These are phyloP conservation scores for Xylocampa areola DNA, from an alignment of 2,888 invertebrate species.

Conservation along the genomic window DNA sequence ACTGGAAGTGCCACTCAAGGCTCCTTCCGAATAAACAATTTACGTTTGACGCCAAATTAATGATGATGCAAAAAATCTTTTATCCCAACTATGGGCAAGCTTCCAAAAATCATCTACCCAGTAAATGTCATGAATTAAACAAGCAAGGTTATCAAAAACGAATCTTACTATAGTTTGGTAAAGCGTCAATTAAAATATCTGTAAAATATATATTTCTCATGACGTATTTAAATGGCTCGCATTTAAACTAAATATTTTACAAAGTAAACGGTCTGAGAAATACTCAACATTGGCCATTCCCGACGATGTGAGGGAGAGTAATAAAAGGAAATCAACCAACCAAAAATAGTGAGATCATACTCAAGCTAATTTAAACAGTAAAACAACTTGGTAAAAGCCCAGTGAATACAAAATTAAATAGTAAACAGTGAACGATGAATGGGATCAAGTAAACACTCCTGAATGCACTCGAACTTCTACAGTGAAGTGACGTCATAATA, in stretches of 20 bases:
- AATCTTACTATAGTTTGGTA: neutral
- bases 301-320: neutral
- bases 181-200: neutral
- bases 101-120: slow-evolving; percentile 32
- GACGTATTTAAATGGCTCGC: no score
- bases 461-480: slow-evolving; percentile 29
- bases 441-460: slow-evolving; percentile 20
- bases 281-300: neutral
- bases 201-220: no score
- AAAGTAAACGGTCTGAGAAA: neutral
- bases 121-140: slow-evolving; percentile 39
- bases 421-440: slow-evolving; percentile 29
- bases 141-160: slow-evolving; percentile 32
- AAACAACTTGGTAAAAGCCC: slow-evolving; percentile 11
- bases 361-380: slow-evolving; percentile 23
- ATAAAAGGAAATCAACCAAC: neutral
- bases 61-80: slow-evolving; percentile 1
- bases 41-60: slow-evolving; percentile 15
- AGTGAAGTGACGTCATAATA: slow-evolving; percentile 24
- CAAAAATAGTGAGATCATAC: slow-evolving; percentile 15
- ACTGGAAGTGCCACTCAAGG: slow-evolving; percentile 1
- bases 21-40: slow-evolving; percentile 16
- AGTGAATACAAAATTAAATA: slow-evolving; percentile 22
- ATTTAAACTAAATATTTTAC: no score
- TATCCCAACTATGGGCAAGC: slow-evolving; percentile 19